A percentile compares a stretch with the other conserved stretches of the same genome.
Conservation (phyloP, 2,888 invertebrate species). For the Nephrocerus scutellatus region DNA sequence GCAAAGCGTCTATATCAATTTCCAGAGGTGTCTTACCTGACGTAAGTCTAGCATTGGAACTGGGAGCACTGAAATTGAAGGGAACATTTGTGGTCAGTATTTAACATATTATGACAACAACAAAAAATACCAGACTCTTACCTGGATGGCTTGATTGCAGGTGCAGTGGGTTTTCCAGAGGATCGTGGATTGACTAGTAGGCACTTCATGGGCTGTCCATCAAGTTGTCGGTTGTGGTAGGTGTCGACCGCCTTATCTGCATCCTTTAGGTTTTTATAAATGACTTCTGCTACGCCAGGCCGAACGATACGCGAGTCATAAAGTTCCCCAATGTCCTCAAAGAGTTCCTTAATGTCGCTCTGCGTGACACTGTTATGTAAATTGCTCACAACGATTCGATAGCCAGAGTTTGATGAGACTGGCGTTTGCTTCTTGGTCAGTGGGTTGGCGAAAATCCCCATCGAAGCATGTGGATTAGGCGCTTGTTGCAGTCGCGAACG, state of each 20-base stretch:
- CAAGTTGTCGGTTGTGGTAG: slow-evolving; percentile 87
- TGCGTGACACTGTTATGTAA: slow-evolving; percentile 79
- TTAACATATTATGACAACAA: background rate
- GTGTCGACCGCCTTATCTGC: slow-evolving; percentile 86
- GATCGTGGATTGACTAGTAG: slow-evolving; percentile 72
- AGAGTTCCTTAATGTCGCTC: slow-evolving; percentile 87
- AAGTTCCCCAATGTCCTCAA: slow-evolving; percentile 86
- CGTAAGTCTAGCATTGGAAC: slow-evolving; percentile 28
- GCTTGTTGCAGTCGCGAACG: slow-evolving; percentile 41
- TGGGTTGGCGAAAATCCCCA: slow-evolving; percentile 46
- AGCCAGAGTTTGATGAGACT: slow-evolving; percentile 50
- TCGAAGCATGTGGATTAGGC: slow-evolving; percentile 42
- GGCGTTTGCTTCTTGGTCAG: slow-evolving; percentile 13
- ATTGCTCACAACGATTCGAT: slow-evolving; percentile 85
- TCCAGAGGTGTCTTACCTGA: slow-evolving; percentile 39
- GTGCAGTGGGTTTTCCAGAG: slow-evolving; percentile 53
- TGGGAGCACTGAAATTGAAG: slow-evolving; percentile 15
- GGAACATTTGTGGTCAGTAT: background rate
- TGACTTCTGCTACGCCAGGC: slow-evolving; percentile 85
- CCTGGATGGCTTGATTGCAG: slow-evolving; percentile 37
- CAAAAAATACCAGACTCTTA: slow-evolving; percentile 22
- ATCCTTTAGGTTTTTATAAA: slow-evolving; percentile 76
- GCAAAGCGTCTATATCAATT: slow-evolving; percentile 47
- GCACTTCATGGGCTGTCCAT: slow-evolving; percentile 91
- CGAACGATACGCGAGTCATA: slow-evolving; percentile 76